Evolutionary conservation across 2,888 invertebrate genomes (phyloP).

Genomic region (Apodemia duryi): DNA sequence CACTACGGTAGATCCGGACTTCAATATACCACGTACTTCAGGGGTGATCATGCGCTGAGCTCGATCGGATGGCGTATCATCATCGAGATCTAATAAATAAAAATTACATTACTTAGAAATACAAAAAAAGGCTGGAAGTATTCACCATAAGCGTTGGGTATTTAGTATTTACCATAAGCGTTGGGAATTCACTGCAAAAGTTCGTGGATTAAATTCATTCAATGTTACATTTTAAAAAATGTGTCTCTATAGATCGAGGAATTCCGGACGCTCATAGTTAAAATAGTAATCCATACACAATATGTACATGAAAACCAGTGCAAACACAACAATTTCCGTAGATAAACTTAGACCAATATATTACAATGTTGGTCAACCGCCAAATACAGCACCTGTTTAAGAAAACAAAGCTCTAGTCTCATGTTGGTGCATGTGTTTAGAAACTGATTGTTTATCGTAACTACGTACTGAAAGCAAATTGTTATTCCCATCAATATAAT

Average conservation of each 20-base stretch:
- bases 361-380: conserved; percentile 24
- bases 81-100: conserved; percentile 58
- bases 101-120: background rate
- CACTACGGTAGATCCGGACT: conserved; percentile 70
- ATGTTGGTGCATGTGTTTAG: conserved; percentile 9
- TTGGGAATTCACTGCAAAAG: too few relatives aligned
- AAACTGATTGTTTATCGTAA: conserved; percentile 7
- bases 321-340: conserved; percentile 13
- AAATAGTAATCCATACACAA: background rate
- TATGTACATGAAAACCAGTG: conserved; percentile 16
- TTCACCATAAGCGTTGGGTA: too few relatives aligned
- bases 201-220: too few relatives aligned
- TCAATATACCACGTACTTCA: conserved; percentile 76
- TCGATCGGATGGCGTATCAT: conserved; percentile 67
- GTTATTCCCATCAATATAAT: conserved; percentile 9
- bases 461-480: background rate
- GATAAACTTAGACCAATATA: conserved; percentile 17
- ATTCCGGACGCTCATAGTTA: background rate
- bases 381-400: conserved; percentile 30
- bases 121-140: too few relatives aligned
- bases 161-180: too few relatives aligned
- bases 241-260: background rate
- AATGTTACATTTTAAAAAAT: too few relatives aligned
- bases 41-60: conserved; percentile 77
- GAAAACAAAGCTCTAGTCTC: conserved; percentile 13